Evolutionary conservation across 1,140 invertebrate species (phyloP), one percentile per base, ranked within the genome.

Genomic region (Zaprionus inermis): DNA sequence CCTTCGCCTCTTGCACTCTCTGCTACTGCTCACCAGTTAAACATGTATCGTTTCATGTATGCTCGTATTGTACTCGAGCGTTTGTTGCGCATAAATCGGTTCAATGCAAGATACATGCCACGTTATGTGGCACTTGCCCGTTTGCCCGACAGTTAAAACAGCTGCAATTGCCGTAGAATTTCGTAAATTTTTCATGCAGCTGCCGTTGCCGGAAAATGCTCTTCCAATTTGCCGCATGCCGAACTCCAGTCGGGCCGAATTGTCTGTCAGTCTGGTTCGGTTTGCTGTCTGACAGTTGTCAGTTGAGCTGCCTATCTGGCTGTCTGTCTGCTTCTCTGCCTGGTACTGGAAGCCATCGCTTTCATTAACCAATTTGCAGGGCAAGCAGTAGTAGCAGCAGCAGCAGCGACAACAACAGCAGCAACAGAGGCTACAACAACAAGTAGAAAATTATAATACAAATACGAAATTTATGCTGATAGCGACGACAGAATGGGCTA

Each of bases 391-490:
- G 4, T 14, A 14, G 36, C 44, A 46, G 18, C 44, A 44, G 9
- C 41, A 46, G 9, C 49, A 67, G 46, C 44, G 71, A 58, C 46
- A 41, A 28, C 52, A 32, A 55, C 55, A 71, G 46, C 9, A 66
- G 16, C 52, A 68, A 34, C 46, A 69, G 36, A 28, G 22, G 24
- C 11, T 65, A 44, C 49, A 57, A 28, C 52, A 32, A 55, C 55
- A 71, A 65, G 55, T 30, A 60, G 55, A 65, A 79, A 84, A 89
- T 89, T 89, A 89, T 81, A 89, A 89, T 89, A 89, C 78, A 89
- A 89, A 89, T 89, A 89, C 79, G 84, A 84, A 66, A 78, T 89
- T 89, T 89, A 89, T 89, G 84, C 80, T 61, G 72, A 79, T 84
- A 76, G 72, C 78, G 76, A 72, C 69, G 63, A 66, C 73, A 77